phyloP scores from a whole-genome alignment of 2,797 vertebrate genomes.

The Phaenicophaeus curvirostris region DNA sequence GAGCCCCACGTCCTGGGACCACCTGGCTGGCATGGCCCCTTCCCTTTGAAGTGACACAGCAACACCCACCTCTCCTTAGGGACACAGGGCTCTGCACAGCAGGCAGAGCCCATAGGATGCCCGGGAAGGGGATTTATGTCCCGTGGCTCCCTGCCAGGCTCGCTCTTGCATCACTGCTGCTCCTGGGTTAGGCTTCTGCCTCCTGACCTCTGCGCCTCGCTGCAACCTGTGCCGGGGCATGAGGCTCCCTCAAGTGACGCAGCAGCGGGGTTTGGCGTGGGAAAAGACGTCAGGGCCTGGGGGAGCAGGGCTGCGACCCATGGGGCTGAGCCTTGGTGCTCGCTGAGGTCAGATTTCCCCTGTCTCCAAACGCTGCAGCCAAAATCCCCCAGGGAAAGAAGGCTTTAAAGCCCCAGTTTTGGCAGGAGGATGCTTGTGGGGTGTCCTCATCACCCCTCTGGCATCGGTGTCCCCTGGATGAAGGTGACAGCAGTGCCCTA shows the following conservation, averaged over 20 bases:
- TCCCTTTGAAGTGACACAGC: background rate
- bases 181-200: background rate
- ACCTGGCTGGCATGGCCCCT: fast-evolving
- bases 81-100: background rate
- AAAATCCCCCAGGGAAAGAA: background rate
- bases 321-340: background rate
- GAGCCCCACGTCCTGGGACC: background rate
- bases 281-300: conserved; percentile 48
- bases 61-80: background rate
- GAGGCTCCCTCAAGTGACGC: conserved; percentile 46
- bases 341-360: background rate
- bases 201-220: conserved; percentile 19
- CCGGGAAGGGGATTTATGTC: conserved; percentile 37
- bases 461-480: fast-evolving
- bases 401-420: fast-evolving
- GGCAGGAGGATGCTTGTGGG: background rate
- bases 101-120: background rate
- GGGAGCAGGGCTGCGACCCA: background rate
- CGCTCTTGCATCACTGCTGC: fast-evolving
- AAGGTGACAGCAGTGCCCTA: background rate
- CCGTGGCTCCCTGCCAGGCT: background rate
- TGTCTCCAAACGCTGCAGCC: background rate
- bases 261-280: background rate
- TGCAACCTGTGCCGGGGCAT: background rate
- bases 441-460: background rate